Conservation (phyloP, 1,140 invertebrate species). For the Metopolophium dirhodum region DNA sequence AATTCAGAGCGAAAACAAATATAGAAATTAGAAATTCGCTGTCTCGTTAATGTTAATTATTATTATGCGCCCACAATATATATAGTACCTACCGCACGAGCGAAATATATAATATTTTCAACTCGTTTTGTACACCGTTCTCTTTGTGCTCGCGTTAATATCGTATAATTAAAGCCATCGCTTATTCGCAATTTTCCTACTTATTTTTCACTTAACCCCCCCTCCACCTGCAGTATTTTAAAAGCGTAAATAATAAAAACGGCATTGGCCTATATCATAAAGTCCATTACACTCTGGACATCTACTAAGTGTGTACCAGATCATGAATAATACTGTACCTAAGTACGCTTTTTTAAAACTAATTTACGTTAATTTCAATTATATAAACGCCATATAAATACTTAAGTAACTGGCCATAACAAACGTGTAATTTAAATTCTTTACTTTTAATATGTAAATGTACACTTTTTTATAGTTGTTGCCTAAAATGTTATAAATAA, state of each 20-base stretch:
- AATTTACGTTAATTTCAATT: neutral
- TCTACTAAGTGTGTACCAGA: neutral
- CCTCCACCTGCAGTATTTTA: neutral
- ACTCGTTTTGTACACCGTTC: neutral
- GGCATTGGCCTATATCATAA: neutral
- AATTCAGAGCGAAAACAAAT: neutral
- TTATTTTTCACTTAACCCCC: neutral
- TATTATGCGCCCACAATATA: neutral
- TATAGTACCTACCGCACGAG: neutral
- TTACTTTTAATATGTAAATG: neutral
- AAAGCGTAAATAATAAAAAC: conserved; percentile 8
- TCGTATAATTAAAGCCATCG: conserved; percentile 21
- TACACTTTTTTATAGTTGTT: neutral
- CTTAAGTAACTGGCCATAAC: neutral
- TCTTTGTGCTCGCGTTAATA: neutral
- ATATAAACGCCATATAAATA: neutral
- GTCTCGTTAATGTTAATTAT: conserved; percentile 45
- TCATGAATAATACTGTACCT: neutral
- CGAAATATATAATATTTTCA: conserved; percentile 5
- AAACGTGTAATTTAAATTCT: neutral
- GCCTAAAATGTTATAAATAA: neutral
- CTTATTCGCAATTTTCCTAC: neutral
- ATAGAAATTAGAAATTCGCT: neutral
- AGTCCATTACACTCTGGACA: conserved; percentile 9
- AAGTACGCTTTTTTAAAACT: neutral